phyloP scores from a whole-genome alignment of 2,888 invertebrate species.

The Allacma fusca region DNA sequence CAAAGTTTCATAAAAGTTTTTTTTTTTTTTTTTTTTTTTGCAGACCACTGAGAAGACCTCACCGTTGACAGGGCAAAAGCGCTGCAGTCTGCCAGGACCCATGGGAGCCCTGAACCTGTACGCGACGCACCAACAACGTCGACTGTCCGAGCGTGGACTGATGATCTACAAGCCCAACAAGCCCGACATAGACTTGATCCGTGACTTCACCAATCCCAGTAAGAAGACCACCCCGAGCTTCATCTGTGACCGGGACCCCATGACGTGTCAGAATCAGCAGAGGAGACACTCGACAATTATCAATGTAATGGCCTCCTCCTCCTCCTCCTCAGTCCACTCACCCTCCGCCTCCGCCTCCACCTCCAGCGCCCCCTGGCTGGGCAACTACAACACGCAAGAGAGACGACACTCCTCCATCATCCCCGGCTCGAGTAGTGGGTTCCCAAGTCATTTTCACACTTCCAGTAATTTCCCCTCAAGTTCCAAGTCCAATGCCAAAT shows the following conservation, averaged over 20 bases:
- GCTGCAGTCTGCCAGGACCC: slow-evolving; percentile 58
- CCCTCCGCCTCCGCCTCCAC: slow-evolving; percentile 3
- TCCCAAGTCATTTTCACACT: neutral
- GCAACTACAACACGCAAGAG: slow-evolving; percentile 16
- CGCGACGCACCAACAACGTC: slow-evolving; percentile 58
- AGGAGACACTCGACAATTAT: slow-evolving; percentile 34
- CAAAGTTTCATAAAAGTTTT: too few species aligned
- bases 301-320: slow-evolving; percentile 6
- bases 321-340: slow-evolving; percentile 18
- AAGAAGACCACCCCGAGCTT: slow-evolving; percentile 53
- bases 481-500: neutral
- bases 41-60: slow-evolving; percentile 52
- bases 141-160: slow-evolving; percentile 59
- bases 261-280: slow-evolving; percentile 28
- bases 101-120: slow-evolving; percentile 53
- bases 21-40: slow-evolving; percentile 9
- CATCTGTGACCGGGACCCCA: slow-evolving; percentile 10
- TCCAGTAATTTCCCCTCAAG: neutral
- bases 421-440: slow-evolving; percentile 5
- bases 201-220: slow-evolving; percentile 58
- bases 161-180: slow-evolving; percentile 60
- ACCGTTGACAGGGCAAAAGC: slow-evolving; percentile 50
- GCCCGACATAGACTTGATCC: slow-evolving; percentile 61
- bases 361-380: neutral
- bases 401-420: slow-evolving; percentile 42